phyloP scores from a whole-genome alignment of 2,797 vertebrate species.

The Distichodus sexfasciatus region DNA sequence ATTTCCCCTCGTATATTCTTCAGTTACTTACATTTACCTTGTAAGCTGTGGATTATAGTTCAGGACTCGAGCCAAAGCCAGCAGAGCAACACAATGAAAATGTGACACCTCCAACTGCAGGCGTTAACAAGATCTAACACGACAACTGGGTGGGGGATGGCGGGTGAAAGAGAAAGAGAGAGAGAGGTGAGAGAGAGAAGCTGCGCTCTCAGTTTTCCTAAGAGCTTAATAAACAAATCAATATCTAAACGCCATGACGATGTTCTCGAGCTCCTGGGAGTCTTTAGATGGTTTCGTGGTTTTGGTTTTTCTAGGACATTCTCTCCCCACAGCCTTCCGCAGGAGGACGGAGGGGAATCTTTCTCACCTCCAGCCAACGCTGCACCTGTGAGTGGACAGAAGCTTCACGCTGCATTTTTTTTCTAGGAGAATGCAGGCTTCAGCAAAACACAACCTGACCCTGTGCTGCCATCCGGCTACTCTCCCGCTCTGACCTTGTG shows the following conservation, averaged over 20 bases:
- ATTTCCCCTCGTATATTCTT: background rate
- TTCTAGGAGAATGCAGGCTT: background rate
- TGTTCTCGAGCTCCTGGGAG: background rate
- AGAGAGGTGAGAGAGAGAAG: background rate
- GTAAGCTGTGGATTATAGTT: background rate
- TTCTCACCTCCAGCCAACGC: background rate
- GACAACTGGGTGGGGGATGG: background rate
- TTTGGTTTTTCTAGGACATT: background rate
- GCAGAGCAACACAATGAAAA: background rate
- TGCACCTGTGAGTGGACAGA: background rate
- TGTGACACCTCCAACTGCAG: background rate
- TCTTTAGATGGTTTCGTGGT: background rate
- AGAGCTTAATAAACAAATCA: background rate
- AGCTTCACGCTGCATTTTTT: constrained; percentile 3
- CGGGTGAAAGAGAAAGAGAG: background rate
- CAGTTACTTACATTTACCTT: background rate
- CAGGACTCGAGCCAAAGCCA: background rate
- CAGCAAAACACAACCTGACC: background rate
- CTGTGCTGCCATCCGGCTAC: background rate
- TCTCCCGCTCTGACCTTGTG: background rate
- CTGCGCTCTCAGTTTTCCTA: background rate
- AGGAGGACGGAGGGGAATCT: background rate
- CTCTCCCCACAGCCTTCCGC: too few species aligned
- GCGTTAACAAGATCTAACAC: background rate
- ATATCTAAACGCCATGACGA: constrained; percentile 2